Evolutionary conservation across 1,140 invertebrate genomes (phyloP).

Genomic region (Cheumatopsyche charites): DNA sequence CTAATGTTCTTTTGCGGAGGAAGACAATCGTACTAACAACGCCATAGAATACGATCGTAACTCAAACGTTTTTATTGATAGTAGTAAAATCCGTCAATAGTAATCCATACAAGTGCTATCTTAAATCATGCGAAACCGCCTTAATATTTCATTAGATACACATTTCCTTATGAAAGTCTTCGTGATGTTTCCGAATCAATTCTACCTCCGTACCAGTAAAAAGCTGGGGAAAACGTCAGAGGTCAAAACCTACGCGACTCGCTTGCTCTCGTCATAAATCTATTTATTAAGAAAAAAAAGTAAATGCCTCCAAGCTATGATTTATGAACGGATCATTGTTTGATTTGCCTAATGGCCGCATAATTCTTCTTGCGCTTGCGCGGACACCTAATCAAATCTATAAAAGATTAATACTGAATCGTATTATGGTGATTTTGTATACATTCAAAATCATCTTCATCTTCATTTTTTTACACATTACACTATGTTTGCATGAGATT

Average conservation of each 20-base stretch:
- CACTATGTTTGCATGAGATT: too few relatives aligned
- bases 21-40: not conserved
- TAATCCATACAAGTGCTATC: not conserved
- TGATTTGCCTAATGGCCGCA: slow-evolving; percentile 27
- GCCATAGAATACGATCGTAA: slow-evolving; percentile 4
- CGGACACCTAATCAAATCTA: slow-evolving; percentile 16
- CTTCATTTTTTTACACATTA: too few relatives aligned
- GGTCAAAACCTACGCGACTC: slow-evolving; percentile 12
- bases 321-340: slow-evolving; percentile 23
- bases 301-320: not conserved
- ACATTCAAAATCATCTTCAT: too few relatives aligned
- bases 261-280: slow-evolving; percentile 9
- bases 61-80: slow-evolving; percentile 24
- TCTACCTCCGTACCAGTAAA: too few relatives aligned
- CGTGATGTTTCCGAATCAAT: too few relatives aligned
- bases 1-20: not conserved
- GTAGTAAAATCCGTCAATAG: slow-evolving; percentile 24
- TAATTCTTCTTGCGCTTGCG: slow-evolving; percentile 11
- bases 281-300: not conserved
- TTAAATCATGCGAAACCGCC: slow-evolving; percentile 26
- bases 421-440: too few relatives aligned
- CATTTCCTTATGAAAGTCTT: not conserved
- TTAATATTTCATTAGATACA: slow-evolving; percentile 27
- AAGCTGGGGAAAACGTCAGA: not conserved
- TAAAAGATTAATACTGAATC: not conserved